Conservation (phyloP, 2,113 vertebrate genomes). For the Oreocharis arfaki region DNA sequence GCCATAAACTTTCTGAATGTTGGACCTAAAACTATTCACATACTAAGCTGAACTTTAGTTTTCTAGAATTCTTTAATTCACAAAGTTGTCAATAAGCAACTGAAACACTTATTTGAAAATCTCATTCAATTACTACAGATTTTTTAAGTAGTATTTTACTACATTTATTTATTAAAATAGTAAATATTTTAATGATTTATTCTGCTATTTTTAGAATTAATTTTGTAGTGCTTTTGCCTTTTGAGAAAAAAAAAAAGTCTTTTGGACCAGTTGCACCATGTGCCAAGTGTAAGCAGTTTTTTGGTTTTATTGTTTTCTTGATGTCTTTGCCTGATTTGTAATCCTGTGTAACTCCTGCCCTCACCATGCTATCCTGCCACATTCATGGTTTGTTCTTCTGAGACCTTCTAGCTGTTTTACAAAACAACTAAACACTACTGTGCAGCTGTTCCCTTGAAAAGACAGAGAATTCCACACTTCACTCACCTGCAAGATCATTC, state of each 20-base stretch:
- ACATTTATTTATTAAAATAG: background rate
- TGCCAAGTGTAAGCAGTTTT: background rate
- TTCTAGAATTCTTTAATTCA: background rate
- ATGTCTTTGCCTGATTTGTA: background rate
- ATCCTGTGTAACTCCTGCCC: background rate
- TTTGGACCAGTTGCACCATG: background rate
- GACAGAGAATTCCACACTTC: background rate
- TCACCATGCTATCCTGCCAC: background rate
- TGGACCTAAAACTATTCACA: background rate
- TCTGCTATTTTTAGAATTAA: background rate
- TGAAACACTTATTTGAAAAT: background rate
- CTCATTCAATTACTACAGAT: background rate
- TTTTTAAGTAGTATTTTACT: background rate
- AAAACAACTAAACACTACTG: background rate
- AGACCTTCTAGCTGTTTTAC: background rate
- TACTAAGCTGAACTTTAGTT: background rate
- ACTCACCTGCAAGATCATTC: conserved; percentile 84
- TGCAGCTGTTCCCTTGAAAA: background rate
- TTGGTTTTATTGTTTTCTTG: background rate
- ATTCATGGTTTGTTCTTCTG: background rate
- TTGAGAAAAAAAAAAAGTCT: background rate
- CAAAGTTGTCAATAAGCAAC: background rate
- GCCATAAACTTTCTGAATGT: background rate
- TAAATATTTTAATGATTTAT: background rate
- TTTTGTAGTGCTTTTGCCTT: background rate